phyloP scores from a whole-genome alignment of 2,113 vertebrate genomes.

The Lepisosteus osseus region DNA sequence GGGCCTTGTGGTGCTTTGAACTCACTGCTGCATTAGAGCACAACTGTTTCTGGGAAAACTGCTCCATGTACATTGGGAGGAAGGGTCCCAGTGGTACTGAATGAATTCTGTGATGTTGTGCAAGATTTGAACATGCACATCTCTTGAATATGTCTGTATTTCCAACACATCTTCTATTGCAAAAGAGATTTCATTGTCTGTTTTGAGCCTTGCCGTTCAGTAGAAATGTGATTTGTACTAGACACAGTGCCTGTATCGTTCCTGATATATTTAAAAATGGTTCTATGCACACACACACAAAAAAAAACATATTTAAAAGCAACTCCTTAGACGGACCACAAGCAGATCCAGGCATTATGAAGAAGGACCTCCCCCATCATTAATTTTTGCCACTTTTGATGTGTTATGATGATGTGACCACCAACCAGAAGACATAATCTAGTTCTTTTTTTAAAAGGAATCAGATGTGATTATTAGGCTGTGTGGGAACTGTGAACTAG shows the following conservation, averaged over 20 bases:
- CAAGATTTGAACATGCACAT: too few species aligned
- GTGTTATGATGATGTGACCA: conserved; percentile 40
- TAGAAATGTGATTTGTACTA: not conserved
- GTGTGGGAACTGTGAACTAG: conserved; percentile 67
- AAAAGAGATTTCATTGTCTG: too few species aligned
- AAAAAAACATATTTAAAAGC: not conserved
- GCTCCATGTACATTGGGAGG: too few species aligned
- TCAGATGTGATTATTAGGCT: conserved; percentile 66
- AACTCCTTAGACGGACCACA: not conserved
- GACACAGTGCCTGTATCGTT: not conserved
- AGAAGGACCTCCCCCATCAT: conserved; percentile 34
- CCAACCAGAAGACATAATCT: conserved; percentile 33
- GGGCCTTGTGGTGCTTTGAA: too few species aligned
- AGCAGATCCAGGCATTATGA: conserved; percentile 32
- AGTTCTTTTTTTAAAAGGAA: conserved; percentile 34
- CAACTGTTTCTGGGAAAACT: too few species aligned
- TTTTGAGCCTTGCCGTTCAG: too few species aligned
- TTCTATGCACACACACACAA: not conserved
- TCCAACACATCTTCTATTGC: too few species aligned
- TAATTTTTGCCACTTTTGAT: conserved; percentile 50
- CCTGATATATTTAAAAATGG: not conserved
- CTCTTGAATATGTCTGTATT: too few species aligned
- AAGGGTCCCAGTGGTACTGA: too few species aligned
- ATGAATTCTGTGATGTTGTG: too few species aligned
- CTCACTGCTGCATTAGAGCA: too few species aligned